These are phyloP conservation scores for Perizoma affinitatum DNA, from an alignment of 2,888 invertebrate genomes.

Conservation along the genomic window DNA sequence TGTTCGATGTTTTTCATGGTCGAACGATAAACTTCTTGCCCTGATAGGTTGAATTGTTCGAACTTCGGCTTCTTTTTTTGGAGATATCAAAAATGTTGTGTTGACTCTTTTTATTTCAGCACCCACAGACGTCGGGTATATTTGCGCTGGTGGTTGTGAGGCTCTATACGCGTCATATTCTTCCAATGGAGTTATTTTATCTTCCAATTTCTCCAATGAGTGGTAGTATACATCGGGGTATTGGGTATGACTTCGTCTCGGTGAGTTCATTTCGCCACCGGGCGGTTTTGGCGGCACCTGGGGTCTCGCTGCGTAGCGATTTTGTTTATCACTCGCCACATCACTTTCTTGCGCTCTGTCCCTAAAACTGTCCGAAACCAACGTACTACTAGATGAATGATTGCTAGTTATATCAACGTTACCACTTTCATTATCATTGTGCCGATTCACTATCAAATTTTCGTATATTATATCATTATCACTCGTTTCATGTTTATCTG, in stretches of 20 bases:
- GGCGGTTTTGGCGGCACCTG: constrained; percentile 63
- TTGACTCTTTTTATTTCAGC: constrained; percentile 79
- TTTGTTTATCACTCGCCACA: constrained; percentile 40
- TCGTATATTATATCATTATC: constrained; percentile 71
- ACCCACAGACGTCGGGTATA: constrained; percentile 69
- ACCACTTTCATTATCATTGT: constrained; percentile 48
- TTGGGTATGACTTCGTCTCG: constrained; percentile 38
- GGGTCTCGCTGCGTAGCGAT: constrained; percentile 58
- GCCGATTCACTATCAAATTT: constrained; percentile 59
- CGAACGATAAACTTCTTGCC: constrained; percentile 72
- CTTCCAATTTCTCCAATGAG: constrained; percentile 67
- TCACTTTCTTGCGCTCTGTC: constrained; percentile 41
- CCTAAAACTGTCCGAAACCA: constrained; percentile 68
- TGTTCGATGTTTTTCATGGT: constrained; percentile 47
- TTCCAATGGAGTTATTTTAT: constrained; percentile 62
- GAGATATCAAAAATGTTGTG: constrained; percentile 74
- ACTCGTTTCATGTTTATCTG: constrained; percentile 49
- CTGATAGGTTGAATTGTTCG: constrained; percentile 72
- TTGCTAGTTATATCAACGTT: constrained; percentile 56
- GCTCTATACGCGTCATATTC: constrained; percentile 68
- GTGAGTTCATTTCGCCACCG: constrained; percentile 49
- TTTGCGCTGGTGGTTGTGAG: constrained; percentile 50
- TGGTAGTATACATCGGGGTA: constrained; percentile 76
- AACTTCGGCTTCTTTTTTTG: constrained; percentile 78
- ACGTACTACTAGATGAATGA: constrained; percentile 71